phyloP scores from a whole-genome alignment of 2,113 vertebrate genomes.

The Vulpes vulpes region DNA sequence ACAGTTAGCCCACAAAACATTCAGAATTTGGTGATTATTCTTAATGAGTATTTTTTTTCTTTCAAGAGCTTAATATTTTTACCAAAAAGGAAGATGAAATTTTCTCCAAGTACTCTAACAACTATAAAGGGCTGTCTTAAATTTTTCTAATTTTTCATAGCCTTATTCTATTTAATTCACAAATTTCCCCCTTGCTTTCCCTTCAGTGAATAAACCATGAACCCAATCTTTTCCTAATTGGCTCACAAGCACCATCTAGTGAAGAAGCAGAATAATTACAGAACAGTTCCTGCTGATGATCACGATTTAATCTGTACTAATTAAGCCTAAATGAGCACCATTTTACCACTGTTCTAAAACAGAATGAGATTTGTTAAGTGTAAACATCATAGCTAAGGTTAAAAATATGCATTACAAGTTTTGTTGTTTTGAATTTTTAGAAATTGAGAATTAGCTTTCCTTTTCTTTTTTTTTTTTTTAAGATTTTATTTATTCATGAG shows the following conservation, averaged over 20 bases:
- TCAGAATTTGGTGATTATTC: constrained; percentile 7
- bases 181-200: constrained; percentile 63
- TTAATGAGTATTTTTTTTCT: constrained; percentile 57
- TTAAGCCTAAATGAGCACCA: neutral
- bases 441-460: neutral
- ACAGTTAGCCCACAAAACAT: constrained; percentile 21
- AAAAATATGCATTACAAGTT: neutral
- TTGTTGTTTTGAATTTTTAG: neutral
- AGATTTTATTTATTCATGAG: too few species aligned
- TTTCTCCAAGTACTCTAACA: constrained; percentile 62
- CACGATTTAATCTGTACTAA: neutral
- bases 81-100: constrained; percentile 60
- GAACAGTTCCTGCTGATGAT: neutral
- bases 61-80: constrained; percentile 62
- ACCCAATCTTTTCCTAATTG: constrained; percentile 51
- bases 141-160: constrained; percentile 65
- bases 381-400: neutral
- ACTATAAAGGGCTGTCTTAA: constrained; percentile 47
- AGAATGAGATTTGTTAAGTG: neutral
- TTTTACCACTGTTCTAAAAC: constrained; percentile 6
- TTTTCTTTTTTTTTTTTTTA: neutral
- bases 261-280: constrained; percentile 59
- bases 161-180: constrained; percentile 74
- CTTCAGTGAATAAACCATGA: constrained; percentile 26
- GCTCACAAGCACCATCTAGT: constrained; percentile 83